These are phyloP conservation scores for Papilio elwesi DNA, from an alignment of 2,888 invertebrate species.

Conservation along the genomic window DNA sequence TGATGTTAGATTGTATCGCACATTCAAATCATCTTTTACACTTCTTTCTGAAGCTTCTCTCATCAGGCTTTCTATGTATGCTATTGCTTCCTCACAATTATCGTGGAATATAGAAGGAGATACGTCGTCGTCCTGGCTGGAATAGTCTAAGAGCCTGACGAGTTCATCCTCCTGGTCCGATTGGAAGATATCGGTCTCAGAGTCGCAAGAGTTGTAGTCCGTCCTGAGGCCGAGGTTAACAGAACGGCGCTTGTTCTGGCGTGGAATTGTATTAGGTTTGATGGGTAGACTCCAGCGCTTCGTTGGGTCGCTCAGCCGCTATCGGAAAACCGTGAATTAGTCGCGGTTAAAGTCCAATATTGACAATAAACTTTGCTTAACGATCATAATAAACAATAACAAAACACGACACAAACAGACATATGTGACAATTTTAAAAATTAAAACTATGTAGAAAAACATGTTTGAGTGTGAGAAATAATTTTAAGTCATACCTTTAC, in stretches of 20 bases:
- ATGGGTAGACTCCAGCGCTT: conserved; percentile 79
- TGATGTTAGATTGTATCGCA: conserved; percentile 70
- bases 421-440: background rate
- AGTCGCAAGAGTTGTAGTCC: conserved; percentile 82
- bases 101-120: conserved; percentile 77
- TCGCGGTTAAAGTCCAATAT: conserved; percentile 58
- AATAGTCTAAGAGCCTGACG: conserved; percentile 88
- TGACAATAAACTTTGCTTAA: conserved; percentile 47
- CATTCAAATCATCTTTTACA: conserved; percentile 65
- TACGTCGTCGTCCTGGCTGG: conserved; percentile 85
- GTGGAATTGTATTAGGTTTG: conserved; percentile 64
- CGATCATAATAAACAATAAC: conserved; percentile 38
- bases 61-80: conserved; percentile 73
- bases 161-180: conserved; percentile 92
- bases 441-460: background rate
- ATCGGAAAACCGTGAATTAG: conserved; percentile 56
- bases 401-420: conserved; percentile 37
- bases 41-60: conserved; percentile 53
- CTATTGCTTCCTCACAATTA: conserved; percentile 73
- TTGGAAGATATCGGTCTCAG: conserved; percentile 90
- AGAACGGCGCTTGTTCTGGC: conserved; percentile 62
- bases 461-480: background rate
- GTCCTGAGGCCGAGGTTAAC: conserved; percentile 54
- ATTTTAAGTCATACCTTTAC: background rate
- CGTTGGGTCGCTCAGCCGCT: conserved; percentile 74